Evolutionary conservation across 2,797 vertebrate species (phyloP).

Genomic region (Lutjanus campechanus): DNA sequence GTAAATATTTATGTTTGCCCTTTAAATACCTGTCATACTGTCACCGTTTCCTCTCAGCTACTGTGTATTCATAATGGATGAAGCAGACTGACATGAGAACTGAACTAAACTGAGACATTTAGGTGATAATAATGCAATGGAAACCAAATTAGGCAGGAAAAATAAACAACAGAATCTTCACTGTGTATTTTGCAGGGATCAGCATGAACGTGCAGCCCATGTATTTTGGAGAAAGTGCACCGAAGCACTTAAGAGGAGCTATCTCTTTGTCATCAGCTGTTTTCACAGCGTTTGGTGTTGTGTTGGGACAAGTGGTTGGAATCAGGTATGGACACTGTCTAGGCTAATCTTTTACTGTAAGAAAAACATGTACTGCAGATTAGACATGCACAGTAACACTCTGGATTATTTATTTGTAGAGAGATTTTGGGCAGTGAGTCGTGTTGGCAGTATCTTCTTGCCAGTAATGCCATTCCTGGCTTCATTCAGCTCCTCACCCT

Average conservation of each 20-base stretch:
- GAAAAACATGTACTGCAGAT: neutral
- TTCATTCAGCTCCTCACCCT: slow-evolving; percentile 90
- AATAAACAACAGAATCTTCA: neutral
- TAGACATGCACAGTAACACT: slow-evolving; percentile 23
- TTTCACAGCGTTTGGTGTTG: slow-evolving; percentile 90
- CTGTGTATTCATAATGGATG: neutral
- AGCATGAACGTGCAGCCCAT: slow-evolving; percentile 96
- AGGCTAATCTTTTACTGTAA: neutral
- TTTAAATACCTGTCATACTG: neutral
- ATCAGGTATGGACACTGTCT: slow-evolving; percentile 84
- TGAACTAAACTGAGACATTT: neutral
- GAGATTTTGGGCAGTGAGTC: slow-evolving; percentile 90
- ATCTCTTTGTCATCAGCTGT: slow-evolving; percentile 90
- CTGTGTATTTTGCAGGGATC: slow-evolving; percentile 84
- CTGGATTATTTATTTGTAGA: slow-evolving; percentile 75
- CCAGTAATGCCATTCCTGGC: slow-evolving; percentile 91
- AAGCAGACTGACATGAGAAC: neutral
- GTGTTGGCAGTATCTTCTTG: slow-evolving; percentile 91
- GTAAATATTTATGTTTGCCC: neutral
- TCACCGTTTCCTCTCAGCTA: neutral
- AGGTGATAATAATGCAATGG: neutral
- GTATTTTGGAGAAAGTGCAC: slow-evolving; percentile 94
- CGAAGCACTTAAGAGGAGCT: slow-evolving; percentile 90
- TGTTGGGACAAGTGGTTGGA: slow-evolving; percentile 91
- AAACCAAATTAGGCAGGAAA: neutral